Base-by-base conservation (phyloP, 2,113 vertebrate genomes). In the Procapra przewalskii region DNA sequence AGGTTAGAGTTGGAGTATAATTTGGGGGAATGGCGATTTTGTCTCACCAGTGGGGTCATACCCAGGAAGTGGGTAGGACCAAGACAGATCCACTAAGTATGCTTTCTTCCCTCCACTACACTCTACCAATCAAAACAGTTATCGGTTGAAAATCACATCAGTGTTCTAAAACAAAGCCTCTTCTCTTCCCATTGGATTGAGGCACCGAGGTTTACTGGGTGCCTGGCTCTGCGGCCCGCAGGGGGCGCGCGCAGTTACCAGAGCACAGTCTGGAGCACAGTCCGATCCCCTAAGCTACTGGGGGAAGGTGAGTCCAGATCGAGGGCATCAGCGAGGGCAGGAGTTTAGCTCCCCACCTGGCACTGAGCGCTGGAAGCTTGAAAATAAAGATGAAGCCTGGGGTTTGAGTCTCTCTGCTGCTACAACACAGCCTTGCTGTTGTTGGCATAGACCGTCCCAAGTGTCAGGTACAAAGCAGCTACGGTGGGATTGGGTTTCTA, bases 161-260 rank as follows among this genome's bases (percentile, higher is more conserved):
- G 23, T 6, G 21, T 50, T 85, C 43, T 94, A 90, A 94, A 96
- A 96, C 92, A 96, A 97, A 95, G 90, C 31, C 57, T 13, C 79
- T 95, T 52, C 40, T 82, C 4, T 40, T 14, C 6, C 1, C 16
- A 12, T 50, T 6, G 1, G 55, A 71, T 19, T 27, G 45, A 80
- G 52, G 33, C 48, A 10, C 19, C 0, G 54, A 59, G 12, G 55
- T 45, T 55, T 9, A 14, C 60, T 1, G 17, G 7, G 52, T 7
- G 15, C 25, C 17, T 1, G 6, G 64, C 17, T 19, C 16, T 17
- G 36, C 2, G n/a, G 94, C 81, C 97, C 1, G 54, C 87, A 97
- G 92, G 96, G 97, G 98, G 96, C 60, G 79, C 52, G 0, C 27
- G 13, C 55, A 25, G 90, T 92, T 55, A 27, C 45, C 1, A 0